phyloP scores from a whole-genome alignment of 2,888 invertebrate genomes.

The Cephalotes varians region DNA sequence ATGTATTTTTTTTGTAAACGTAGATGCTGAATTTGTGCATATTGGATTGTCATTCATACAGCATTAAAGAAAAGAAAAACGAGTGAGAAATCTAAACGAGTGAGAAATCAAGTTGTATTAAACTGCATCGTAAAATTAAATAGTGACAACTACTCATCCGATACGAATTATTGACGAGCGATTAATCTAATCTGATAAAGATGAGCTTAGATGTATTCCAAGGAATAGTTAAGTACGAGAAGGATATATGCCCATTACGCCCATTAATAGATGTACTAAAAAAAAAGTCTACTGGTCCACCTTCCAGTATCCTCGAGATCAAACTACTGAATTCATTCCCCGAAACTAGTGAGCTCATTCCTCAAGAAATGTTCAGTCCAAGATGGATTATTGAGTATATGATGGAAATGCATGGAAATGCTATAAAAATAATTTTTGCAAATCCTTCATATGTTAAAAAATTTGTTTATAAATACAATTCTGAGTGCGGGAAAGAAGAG shows the following conservation, averaged over 20 bases:
- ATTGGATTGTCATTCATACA: too few species aligned
- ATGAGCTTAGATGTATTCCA: not conserved
- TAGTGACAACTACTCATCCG: too few species aligned
- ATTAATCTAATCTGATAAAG: too few species aligned
- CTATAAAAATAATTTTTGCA: not conserved
- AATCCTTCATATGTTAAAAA: not conserved
- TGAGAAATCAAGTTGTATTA: too few species aligned
- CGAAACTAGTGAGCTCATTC: not conserved
- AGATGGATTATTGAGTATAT: not conserved
- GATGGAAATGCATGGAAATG: not conserved
- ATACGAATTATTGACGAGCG: too few species aligned
- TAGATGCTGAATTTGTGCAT: too few species aligned
- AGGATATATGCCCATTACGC: not conserved
- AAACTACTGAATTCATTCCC: not conserved
- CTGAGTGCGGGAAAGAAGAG: too few species aligned
- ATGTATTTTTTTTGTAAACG: too few species aligned
- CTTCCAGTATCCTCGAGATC: not conserved
- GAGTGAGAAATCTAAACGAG: too few species aligned
- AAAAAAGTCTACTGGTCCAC: not conserved
- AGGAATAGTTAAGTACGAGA: not conserved
- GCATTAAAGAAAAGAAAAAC: too few species aligned
- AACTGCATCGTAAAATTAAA: too few species aligned
- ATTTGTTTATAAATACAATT: not conserved
- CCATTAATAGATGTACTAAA: not conserved
- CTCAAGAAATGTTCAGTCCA: not conserved